Evolutionary conservation across 2,888 invertebrate genomes (phyloP).

Genomic region (Tetranychus truncatus): DNA sequence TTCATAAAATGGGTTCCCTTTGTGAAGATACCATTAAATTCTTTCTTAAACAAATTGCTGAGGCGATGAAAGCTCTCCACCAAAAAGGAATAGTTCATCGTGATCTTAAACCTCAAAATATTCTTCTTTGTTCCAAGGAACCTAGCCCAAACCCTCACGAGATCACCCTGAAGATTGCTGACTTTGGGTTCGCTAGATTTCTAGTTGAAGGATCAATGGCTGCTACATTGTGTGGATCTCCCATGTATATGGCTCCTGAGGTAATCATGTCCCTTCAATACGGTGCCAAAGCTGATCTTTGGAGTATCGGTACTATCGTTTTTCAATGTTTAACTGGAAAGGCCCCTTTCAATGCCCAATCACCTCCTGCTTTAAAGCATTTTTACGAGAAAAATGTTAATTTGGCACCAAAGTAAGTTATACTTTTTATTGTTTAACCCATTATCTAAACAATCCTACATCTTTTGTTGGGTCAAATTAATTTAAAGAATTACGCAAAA

Average conservation of each 20-base stretch:
- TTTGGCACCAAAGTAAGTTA: constrained; percentile 63
- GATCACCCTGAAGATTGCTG: constrained; percentile 78
- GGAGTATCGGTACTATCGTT: constrained; percentile 96
- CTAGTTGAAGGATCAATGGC: constrained; percentile 98
- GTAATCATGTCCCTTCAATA: constrained; percentile 98
- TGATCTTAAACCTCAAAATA: constrained; percentile 98
- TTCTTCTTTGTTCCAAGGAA: constrained; percentile 66
- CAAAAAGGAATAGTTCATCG: constrained; percentile 95
- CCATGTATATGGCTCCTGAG: constrained; percentile 97
- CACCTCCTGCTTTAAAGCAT: constrained; percentile 86
- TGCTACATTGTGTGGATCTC: constrained; percentile 94
- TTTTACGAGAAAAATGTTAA: constrained; percentile 90
- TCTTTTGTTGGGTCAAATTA: no score
- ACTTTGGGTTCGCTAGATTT: constrained; percentile 97
- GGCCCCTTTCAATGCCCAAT: constrained; percentile 94
- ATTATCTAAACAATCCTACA: not conserved
- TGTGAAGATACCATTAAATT: constrained; percentile 91
- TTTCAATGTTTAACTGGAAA: constrained; percentile 95
- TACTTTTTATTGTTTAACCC: not conserved
- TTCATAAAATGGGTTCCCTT: constrained; percentile 74
- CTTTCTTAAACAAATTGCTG: constrained; percentile 80
- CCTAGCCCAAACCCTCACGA: constrained; percentile 54
- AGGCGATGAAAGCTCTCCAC: constrained; percentile 90
- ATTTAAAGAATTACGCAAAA: no score
- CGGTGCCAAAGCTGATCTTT: constrained; percentile 95